Base-by-base conservation (phyloP, 2,888 invertebrate genomes). In the Cartodere bifasciata region DNA sequence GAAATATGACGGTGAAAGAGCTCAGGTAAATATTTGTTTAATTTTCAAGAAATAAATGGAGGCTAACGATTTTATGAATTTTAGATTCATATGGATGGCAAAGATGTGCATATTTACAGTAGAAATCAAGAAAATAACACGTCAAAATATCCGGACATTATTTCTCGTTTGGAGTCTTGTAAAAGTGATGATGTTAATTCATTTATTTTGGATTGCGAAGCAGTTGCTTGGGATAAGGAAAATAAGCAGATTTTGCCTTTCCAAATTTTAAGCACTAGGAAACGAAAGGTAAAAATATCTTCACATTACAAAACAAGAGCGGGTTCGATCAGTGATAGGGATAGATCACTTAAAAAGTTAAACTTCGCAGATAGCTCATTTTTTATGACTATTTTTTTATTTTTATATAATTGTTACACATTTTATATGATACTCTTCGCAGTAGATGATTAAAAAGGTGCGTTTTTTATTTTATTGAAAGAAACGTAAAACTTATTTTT, bases 1-100 rank as follows among this genome's bases (percentile, higher is more conserved):
- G 76, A 98, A 98, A 59, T 98, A 99, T 58, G 98, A 99, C 61
- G 98, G 98, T 1, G 98, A 98, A 67, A 69, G 98, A 46, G 97
- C 95, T 0, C 97, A 94, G 70, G 78, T 86, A 49, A 29, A 22
- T 21, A n/a, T n/a, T n/a, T n/a, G n/a, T n/a, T n/a, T n/a, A n/a
- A n/a, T n/a, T n/a, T n/a, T n/a, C n/a, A n/a, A n/a, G n/a, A n/a
- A n/a, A n/a, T n/a, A n/a, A n/a, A n/a, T n/a, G n/a, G n/a, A n/a
- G n/a, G n/a, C n/a, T n/a, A n/a, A n/a, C n/a, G n/a, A n/a, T n/a
- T n/a, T n/a, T n/a, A n/a, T 20, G n/a, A 7, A 24, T 49, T 51
- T 28, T 48, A 82, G 74, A 86, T 91, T 44, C 90, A 91, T 53
- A 62, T 73, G 62, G 72, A 73, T 27, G 68, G 74, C 44, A 75